These are phyloP conservation scores for Perca schrenkii DNA, from an alignment of 2,113 vertebrate species.

Conservation along the genomic window DNA sequence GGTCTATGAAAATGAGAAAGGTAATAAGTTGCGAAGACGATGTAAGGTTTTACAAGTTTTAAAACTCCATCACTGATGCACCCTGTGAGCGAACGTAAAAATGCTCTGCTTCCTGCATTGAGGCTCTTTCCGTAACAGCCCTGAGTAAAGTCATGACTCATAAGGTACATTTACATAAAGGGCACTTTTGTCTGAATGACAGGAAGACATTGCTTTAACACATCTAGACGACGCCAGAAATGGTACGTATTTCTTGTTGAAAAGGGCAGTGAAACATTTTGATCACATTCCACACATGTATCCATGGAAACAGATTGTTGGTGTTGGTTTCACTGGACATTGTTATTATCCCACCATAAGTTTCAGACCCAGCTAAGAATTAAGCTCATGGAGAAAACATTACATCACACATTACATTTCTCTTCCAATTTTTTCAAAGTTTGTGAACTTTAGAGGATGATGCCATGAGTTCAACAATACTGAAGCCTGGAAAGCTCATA, in stretches of 20 bases:
- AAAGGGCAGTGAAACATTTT: neutral
- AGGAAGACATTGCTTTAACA: neutral
- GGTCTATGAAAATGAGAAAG: neutral
- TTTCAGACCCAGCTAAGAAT: neutral
- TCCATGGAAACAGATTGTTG: neutral
- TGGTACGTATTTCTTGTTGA: neutral
- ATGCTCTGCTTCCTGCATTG: neutral
- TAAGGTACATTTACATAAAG: neutral
- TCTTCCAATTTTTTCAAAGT: neutral
- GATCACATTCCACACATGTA: neutral
- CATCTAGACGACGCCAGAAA: neutral
- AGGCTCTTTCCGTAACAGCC: neutral
- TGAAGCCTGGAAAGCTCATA: conserved; percentile 10
- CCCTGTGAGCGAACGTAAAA: neutral
- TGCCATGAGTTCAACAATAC: conserved; percentile 17
- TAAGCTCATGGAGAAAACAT: neutral
- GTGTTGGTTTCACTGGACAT: neutral
- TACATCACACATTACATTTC: neutral
- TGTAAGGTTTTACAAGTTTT: neutral
- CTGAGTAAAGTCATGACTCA: neutral
- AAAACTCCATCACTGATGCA: neutral
- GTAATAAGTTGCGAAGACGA: neutral
- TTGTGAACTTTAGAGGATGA: conserved; percentile 4
- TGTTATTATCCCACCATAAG: neutral
- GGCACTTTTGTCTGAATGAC: neutral